Conservation (phyloP, 2,797 vertebrate species). For the Mormyrops boulengeri region DNA sequence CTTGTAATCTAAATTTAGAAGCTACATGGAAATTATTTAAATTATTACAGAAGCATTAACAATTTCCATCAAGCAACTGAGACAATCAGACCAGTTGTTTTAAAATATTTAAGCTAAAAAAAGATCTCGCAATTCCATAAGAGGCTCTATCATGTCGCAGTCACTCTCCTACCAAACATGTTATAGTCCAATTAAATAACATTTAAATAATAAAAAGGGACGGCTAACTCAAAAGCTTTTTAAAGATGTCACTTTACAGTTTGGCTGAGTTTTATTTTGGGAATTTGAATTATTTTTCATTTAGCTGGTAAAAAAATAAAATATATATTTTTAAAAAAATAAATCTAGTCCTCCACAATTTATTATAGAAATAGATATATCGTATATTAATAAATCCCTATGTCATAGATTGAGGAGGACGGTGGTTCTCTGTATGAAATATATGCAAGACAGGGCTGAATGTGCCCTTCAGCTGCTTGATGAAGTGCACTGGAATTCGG, state of each 20-base stretch:
- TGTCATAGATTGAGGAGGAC: conserved; percentile 4
- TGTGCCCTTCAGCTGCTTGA: conserved; percentile 32
- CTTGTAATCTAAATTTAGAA: conserved; percentile 9
- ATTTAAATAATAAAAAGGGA: conserved; percentile 14
- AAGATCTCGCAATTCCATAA: conserved; percentile 24
- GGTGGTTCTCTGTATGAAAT: conserved; percentile 17
- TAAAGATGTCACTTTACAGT: conserved; percentile 32
- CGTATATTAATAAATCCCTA: conserved; percentile 29
- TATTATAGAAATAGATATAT: conserved; percentile 34
- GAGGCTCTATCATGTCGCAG: conserved; percentile 24
- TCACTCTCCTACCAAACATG: conserved; percentile 19
- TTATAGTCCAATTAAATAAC: conserved; percentile 18
- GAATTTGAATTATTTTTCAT: conserved; percentile 28
- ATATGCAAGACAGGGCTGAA: conserved; percentile 36
- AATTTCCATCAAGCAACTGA: not conserved
- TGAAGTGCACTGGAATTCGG: conserved; percentile 28
- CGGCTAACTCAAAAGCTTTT: conserved; percentile 34
- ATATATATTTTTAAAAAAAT: conserved; percentile 43
- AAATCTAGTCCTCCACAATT: conserved; percentile 37
- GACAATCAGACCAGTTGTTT: not conserved
- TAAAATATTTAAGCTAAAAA: not conserved
- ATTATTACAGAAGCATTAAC: not conserved
- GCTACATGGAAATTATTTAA: conserved; percentile 4
- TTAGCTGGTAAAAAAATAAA: conserved; percentile 28
- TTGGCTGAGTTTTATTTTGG: conserved; percentile 45